Base-by-base conservation (phyloP, 2,797 vertebrate species). In the Pseudochaenichthys georgianus region DNA sequence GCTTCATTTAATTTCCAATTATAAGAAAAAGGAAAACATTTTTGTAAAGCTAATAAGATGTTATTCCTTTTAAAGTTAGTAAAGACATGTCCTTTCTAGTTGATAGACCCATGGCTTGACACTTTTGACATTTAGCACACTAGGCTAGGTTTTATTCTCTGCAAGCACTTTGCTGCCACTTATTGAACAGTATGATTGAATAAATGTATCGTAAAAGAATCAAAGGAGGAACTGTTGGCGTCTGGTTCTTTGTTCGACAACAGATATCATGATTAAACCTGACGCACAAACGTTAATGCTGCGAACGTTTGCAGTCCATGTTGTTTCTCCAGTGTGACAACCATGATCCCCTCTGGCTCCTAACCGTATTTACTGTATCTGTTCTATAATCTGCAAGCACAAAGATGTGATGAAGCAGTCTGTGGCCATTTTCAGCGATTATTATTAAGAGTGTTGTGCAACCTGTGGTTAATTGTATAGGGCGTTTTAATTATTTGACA, bases 361-460 rank as follows among this genome's bases (percentile, higher is more conserved):
- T 21, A 83, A 86, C 68, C 8, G 87, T 83, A 87, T 89, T 79
- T 61, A 38, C 2, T 7, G 6, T 38, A 89, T 90, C 74, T 71
- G 60, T 75, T 78, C 70, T 70, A 45, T 80, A 80, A 65, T 88
- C 58, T 63, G 53, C 31, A 77, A 61, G 45, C 62, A 77, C 72
- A 70, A 15, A 69, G 23, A 61, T 58, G 45, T 54, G 42, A 53
- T 34, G 58, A 54, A 81, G 45, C 69, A 73, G 53, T 73, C 41
- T 69, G 13, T 12, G 17, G 19, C 4, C 16, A 3, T 16, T 61
- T 42, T 23, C 4, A 1, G 8, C 28, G 4, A 28, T 28, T 28
- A 8, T 31, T 52, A 28, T 23, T 16, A 21, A 11, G 16, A 16
- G 17, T 34, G 45, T 17, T 19, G 52, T 57, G 28, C 52, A 53